phyloP scores from a whole-genome alignment of 2,113 vertebrate genomes.

The Diadophis punctatus region DNA sequence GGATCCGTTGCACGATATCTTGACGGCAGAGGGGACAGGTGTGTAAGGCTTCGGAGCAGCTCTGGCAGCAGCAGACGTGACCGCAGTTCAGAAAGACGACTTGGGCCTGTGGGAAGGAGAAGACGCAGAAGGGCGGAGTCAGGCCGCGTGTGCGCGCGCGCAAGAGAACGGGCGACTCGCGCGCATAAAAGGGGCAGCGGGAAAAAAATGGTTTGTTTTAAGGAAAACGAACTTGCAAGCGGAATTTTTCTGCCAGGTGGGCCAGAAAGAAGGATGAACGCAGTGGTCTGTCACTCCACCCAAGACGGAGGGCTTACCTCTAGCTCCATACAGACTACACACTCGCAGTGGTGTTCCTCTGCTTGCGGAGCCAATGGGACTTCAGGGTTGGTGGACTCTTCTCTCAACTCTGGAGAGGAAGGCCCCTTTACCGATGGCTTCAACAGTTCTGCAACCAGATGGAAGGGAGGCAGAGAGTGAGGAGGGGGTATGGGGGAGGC shows the following conservation, averaged over 20 bases:
- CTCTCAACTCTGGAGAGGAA: slow-evolving; percentile 34
- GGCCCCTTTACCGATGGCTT: slow-evolving; percentile 28
- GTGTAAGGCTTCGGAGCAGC: slow-evolving; percentile 77
- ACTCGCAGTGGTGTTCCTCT: slow-evolving; percentile 73
- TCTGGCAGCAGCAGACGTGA: slow-evolving; percentile 90
- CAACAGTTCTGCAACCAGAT: slow-evolving; percentile 62
- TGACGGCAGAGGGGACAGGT: slow-evolving; percentile 87
- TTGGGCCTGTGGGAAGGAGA: slow-evolving; percentile 77
- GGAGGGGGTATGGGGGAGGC: not conserved
- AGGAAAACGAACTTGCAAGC: not conserved
- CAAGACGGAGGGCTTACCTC: slow-evolving; percentile 69
- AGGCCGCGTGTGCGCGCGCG: not conserved
- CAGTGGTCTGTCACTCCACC: not conserved
- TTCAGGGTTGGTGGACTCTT: not conserved
- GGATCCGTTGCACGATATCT: slow-evolving; percentile 76
- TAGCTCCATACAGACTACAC: slow-evolving; percentile 90
- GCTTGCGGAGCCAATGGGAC: slow-evolving; percentile 70
- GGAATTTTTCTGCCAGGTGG: not conserved
- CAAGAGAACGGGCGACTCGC: no score
- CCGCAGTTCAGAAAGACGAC: slow-evolving; percentile 89
- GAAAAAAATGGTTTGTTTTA: not conserved
- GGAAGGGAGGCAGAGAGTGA: slow-evolving; percentile 10
- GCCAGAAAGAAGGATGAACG: not conserved
- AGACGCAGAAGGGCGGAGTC: fast-evolving
- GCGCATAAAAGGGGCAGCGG: not conserved